Percentiles rank a stretch among this genome's conserved stretches.
Conservation (phyloP, 2,888 invertebrate genomes). For the Petrolisthes cinctipes region DNA sequence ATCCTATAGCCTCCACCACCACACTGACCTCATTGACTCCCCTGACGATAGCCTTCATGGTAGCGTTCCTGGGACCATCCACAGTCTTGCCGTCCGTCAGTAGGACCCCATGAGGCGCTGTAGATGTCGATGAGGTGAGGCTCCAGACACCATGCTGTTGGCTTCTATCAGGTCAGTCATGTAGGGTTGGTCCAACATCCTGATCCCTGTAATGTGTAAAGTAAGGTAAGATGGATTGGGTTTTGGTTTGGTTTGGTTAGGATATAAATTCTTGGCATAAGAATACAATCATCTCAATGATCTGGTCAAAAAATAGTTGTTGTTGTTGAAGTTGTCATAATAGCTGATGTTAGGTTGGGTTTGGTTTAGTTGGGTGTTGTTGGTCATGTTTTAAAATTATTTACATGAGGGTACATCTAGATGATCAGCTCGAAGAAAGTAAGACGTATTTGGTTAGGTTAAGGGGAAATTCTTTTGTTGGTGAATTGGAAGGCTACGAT, state of each 20-base stretch:
- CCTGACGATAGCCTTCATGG: conserved; percentile 98
- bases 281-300: background rate
- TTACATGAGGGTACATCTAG: too few relatives aligned
- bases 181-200: conserved; percentile 99
- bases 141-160: conserved; percentile 98
- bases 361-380: too few relatives aligned
- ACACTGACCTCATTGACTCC: conserved; percentile 94
- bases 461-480: too few relatives aligned
- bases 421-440: too few relatives aligned
- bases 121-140: conserved; percentile 98
- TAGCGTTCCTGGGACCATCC: conserved; percentile 98
- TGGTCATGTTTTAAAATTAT: too few relatives aligned
- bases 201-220: conserved; percentile 79
- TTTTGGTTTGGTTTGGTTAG: background rate
- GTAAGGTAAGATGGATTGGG: background rate
- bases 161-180: conserved; percentile 99
- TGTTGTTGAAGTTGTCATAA: too few relatives aligned
- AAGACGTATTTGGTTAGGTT: too few relatives aligned
- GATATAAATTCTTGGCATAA: background rate
- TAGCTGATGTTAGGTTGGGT: too few relatives aligned
- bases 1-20: too few relatives aligned
- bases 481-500: too few relatives aligned
- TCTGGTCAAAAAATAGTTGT: too few relatives aligned
- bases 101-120: conserved; percentile 99
- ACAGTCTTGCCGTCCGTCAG: conserved; percentile 99